These are phyloP conservation scores for Stenodera caucasica DNA, from an alignment of 2,888 invertebrate species.

Conservation along the genomic window DNA sequence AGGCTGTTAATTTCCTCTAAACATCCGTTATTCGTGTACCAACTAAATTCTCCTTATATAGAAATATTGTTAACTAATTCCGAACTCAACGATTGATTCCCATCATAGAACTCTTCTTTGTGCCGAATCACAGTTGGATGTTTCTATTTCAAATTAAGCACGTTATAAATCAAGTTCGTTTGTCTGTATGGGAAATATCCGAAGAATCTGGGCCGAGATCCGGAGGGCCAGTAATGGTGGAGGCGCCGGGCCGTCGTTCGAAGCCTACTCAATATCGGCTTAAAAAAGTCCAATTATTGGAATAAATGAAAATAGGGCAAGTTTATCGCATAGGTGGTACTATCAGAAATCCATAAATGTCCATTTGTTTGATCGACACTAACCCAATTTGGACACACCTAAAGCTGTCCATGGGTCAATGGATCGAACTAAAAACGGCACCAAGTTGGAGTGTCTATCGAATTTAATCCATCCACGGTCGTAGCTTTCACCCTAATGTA, in stretches of 20 bases:
- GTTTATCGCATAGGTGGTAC: no score
- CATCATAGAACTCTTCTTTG: background rate
- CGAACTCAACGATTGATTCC: background rate
- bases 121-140: background rate
- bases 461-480: constrained; percentile 44
- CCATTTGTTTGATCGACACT: constrained; percentile 5
- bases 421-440: constrained; percentile 40
- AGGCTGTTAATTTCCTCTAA: background rate
- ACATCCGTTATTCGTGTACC: background rate
- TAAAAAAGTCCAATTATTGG: no score
- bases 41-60: background rate
- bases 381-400: constrained; percentile 34
- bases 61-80: background rate
- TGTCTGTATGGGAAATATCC: background rate
- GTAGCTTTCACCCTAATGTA: constrained; percentile 47
- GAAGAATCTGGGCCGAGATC: background rate
- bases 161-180: background rate
- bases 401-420: constrained; percentile 18
- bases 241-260: constrained; percentile 15
- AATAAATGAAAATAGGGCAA: no score
- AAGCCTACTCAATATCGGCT: constrained; percentile 16
- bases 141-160: background rate
- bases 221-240: constrained; percentile 3
- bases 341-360: background rate
- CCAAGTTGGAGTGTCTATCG: constrained; percentile 42